Evolutionary conservation across 35 echinoderm and acorn worm species (phyloP), one percentile per base, ranked within the genome.

Genomic region (Amphiura filiformis): DNA sequence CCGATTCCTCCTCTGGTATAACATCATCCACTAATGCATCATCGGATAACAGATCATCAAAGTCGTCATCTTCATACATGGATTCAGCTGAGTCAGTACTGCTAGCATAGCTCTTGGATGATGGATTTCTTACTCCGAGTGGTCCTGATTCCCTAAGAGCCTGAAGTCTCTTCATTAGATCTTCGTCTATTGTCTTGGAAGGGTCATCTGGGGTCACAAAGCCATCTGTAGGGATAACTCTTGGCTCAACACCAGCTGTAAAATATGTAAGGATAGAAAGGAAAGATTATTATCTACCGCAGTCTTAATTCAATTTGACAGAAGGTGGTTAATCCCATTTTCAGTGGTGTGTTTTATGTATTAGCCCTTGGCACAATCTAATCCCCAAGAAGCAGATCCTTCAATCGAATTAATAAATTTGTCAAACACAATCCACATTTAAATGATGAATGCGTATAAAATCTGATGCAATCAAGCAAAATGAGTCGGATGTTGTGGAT

Each of bases 151-250:
- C 64, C 56, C 89, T 39, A 30, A 90, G 82, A 14, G 82, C 89
- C 13, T 78, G 82, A 13, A 85, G 37, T 20, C 89, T 65, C 14
- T 84, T 61, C 81, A 83, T 76, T 57, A 91, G 52, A 23, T 76
- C 82, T 15, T 91, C 89, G 32, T 91, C 89, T 37, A 91, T 40
- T 37, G 65, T 91, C 52, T 91, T 39, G 3, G 80, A 47, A 31
- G 44, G 61, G 30, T 91, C 89, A 44, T 34, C 83, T 11, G 89
- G 89, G 35, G 81, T 84, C 0, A 82, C 77, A 49, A 85, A 91
- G 37, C 81, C 82, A 35, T 39, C 39, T 38, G 75, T 65, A 56
- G 82, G 89, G n/a, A 91, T 76, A 7, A 42, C 82, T 79, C 82
- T 91, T 28, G 81, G 65, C 40, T 91, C 76, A 33, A 47, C 36